Base-by-base conservation (phyloP, 2,113 vertebrate genomes). In the cattle (Bos taurus) region DNA sequence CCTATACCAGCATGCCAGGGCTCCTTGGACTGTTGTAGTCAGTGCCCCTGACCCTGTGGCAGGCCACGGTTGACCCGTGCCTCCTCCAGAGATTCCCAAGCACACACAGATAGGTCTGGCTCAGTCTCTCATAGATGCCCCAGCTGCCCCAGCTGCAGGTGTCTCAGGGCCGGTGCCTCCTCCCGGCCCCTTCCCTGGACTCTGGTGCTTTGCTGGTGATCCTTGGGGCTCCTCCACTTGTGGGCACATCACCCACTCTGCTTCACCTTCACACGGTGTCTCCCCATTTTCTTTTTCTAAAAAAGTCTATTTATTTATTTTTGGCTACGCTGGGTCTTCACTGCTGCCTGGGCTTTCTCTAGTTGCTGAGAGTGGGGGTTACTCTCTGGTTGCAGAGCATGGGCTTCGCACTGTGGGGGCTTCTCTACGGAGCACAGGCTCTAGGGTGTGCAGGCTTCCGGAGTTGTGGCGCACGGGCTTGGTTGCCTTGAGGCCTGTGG, bases 211-310 rank as follows among this genome's bases (percentile, higher is more conserved):
- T 2, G 13, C 25, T 1, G 28, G 19, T 14, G 12, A 2, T 14
- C 50, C 64, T 10, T 0, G 40, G 77, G 1, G 0, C 5, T n/a
- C 60, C 48, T 13, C 4, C 17, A 6, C 64, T 25, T 6, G 57
- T 2, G 16, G 74, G 7, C 0, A 0, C 10, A 1, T 21, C 36
- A 6, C 10, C 5, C 4, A 0, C 33, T 56, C 67, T 64, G 57
- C 57, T 5, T 26, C 36, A 2, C 7, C 74, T 23, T 8, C 28
- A 2, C 17, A 0, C 0, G 21, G n/a, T 0, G 5, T n/a, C 2
- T 46, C 26, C 26, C 26, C 1, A 5, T 74, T 62, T 1, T 0
- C 3, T 3, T 43, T 74, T 43, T 14, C 36, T 74, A 43, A 43
- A 74, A 74, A 43, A 43, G 36, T 43, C 36, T 40, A 25, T 71